Evolutionary conservation across 2,797 vertebrate genomes (phyloP), one percentile per base, ranked within the genome.

Genomic region (Helarctos malayanus): DNA sequence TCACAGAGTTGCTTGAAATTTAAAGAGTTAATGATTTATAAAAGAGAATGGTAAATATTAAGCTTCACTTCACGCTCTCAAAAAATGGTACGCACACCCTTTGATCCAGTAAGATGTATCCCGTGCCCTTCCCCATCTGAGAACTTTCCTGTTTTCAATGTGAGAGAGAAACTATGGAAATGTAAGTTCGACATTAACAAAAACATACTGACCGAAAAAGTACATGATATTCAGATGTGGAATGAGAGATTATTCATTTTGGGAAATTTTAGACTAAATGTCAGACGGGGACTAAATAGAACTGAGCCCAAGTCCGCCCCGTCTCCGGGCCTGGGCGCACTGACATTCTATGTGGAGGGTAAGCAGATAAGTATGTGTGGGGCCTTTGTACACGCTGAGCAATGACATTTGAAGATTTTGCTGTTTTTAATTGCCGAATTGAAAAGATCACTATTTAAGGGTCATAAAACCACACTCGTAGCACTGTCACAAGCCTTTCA

Each of bases 211-310:
- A 49, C 41, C 76, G 32, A 23, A 65, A 89, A 85, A 1, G 82
- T 95, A 69, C 32, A 79, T 3, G 52, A 27, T 9, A 15, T 52
- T 47, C 35, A 49, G 71, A 79, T 93, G 27, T 49, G 85, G 15
- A 92, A 76, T 49, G 19, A 94, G 32, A 90, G 21, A 35, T 19
- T 88, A 19, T 73, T 91, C 59, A 19, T 18, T 59, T 78, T 79
- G 57, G 29, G 49, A 69, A 61, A 41, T 85, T 91, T 94, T 47
- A 92, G 41, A 73, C 29, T 63, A 87, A 96, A 92, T 76, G 90
- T 38, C 2, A 25, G 59, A 23, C 10, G 27, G 13, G 49, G 15
- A 89, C 69, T 95, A 59, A 95, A 84, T 45, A 27, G 32, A 61
- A 69, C 23, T 86, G 86, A 81, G 29, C 75, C 76, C 14, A 95